These are phyloP conservation scores for Chironomus striatipennis DNA, from an alignment of 1,140 invertebrate species.

Conservation along the genomic window DNA sequence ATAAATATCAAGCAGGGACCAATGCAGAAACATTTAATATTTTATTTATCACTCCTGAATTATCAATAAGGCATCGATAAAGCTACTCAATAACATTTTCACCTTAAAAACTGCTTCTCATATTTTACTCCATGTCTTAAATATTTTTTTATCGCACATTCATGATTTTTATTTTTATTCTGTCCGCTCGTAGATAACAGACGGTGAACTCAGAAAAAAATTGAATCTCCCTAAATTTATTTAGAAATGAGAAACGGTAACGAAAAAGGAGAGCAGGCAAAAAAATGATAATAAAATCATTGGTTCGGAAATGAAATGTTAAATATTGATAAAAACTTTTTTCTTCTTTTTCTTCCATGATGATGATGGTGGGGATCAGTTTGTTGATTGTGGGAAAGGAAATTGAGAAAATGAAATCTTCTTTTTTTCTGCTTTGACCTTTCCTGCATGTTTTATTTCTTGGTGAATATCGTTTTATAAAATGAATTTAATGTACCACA, in stretches of 20 bases:
- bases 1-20: not conserved
- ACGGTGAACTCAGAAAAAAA: not conserved
- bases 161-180: conserved; percentile 7
- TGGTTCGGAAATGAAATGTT: conserved; percentile 22
- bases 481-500: not conserved
- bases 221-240: not conserved
- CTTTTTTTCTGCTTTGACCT: not conserved
- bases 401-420: not conserved
- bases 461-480: no score
- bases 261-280: not conserved
- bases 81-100: not conserved
- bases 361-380: not conserved
- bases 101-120: not conserved
- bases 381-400: conserved; percentile 10
- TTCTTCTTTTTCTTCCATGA: not conserved
- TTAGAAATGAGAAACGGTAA: conserved; percentile 7
- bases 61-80: not conserved
- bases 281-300: conserved; percentile 22
- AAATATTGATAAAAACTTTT: conserved; percentile 20
- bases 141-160: conserved; percentile 1
- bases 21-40: not conserved
- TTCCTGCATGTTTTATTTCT: not conserved
- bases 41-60: not conserved
- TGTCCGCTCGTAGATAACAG: not conserved
- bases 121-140: no score